These are phyloP conservation scores for Syngnathus typhle DNA, from an alignment of 2,113 vertebrate species.

Conservation along the genomic window DNA sequence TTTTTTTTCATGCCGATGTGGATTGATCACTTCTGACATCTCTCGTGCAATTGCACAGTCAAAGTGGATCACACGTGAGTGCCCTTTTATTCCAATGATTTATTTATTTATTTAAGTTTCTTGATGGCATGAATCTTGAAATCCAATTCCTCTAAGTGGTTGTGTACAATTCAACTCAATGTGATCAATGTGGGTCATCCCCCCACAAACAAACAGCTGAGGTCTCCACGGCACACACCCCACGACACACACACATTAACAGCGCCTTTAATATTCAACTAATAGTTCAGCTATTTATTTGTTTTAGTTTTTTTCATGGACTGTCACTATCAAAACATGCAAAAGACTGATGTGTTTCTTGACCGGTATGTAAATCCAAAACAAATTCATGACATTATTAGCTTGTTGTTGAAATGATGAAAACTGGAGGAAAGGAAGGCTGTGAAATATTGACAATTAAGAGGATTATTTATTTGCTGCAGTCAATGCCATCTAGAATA, in stretches of 20 bases:
- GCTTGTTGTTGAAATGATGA: neutral
- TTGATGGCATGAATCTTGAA: neutral
- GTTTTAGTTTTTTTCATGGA: neutral
- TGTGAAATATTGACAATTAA: neutral
- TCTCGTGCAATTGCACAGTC: neutral
- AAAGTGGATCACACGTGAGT: constrained; percentile 31
- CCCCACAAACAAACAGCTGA: constrained; percentile 9
- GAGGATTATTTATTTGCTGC: neutral
- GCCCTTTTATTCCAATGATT: neutral
- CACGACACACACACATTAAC: neutral
- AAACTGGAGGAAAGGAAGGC: neutral
- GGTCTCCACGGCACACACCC: neutral
- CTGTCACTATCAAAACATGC: neutral
- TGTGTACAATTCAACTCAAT: constrained; percentile 10
- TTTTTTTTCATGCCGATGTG: neutral
- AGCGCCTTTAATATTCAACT: neutral
- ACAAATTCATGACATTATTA: neutral
- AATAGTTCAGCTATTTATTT: neutral
- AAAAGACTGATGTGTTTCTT: neutral
- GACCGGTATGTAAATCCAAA: neutral
- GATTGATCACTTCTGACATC: neutral
- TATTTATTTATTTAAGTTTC: neutral
- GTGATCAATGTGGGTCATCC: constrained; percentile 36
- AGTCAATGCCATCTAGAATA: neutral
- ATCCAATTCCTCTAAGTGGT: neutral